Evolutionary conservation across 37 sponge, comb jelly and placozoan species (phyloP).

Genomic region (Mnemiopsis leidyi): DNA sequence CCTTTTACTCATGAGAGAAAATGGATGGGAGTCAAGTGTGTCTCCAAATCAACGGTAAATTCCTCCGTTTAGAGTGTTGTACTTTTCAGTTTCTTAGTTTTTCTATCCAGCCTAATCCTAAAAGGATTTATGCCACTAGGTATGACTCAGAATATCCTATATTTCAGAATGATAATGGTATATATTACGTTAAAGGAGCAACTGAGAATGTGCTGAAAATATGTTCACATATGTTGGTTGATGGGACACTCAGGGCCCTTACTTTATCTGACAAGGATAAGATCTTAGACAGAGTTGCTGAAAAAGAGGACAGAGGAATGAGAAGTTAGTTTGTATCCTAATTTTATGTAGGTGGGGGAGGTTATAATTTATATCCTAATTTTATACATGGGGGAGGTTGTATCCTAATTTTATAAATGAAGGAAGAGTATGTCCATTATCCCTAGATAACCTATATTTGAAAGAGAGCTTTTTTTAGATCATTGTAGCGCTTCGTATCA

Average conservation of each 20-base stretch:
- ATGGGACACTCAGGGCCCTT: not conserved
- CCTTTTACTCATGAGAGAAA: conserved; percentile 90
- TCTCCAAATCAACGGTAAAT: conserved; percentile 14
- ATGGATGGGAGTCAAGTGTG: conserved; percentile 87
- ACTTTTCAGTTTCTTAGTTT: too few relatives aligned
- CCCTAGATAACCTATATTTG: too few relatives aligned
- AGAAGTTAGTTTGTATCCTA: conserved; percentile 1
- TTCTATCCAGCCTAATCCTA: too few relatives aligned
- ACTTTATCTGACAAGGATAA: not conserved
- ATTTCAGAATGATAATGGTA: conserved; percentile 58
- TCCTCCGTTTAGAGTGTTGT: too few relatives aligned
- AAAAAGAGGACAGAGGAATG: conserved; percentile 62
- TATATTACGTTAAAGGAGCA: conserved; percentile 95
- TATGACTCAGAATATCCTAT: not conserved
- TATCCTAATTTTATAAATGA: too few relatives aligned
- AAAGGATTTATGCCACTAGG: too few relatives aligned
- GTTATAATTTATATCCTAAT: too few relatives aligned
- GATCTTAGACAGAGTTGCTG: not conserved
- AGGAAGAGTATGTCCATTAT: too few relatives aligned
- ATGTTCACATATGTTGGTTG: conserved; percentile 5
- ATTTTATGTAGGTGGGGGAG: not conserved
- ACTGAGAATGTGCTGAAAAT: conserved; percentile 75
- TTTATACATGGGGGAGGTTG: too few relatives aligned
- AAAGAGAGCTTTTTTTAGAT: too few relatives aligned
- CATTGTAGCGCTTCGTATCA: too few relatives aligned